A percentile compares a stretch with the other conserved stretches of the same genome.
Conservation (phyloP, 2,888 invertebrate genomes). For the Agrotis puta region DNA sequence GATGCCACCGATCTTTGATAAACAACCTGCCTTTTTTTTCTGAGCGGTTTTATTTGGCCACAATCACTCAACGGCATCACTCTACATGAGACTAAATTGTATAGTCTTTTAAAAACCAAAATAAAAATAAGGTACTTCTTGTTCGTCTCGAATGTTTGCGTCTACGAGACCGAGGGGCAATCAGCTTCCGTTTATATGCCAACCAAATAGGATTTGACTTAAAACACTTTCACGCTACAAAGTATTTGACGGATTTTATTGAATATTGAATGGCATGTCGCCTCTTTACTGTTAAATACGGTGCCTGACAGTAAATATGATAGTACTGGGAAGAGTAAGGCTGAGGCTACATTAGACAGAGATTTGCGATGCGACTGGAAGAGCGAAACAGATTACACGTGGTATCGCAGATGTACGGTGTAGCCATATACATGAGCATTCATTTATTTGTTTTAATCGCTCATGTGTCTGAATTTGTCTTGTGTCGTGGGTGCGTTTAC, state of each 20-base stretch:
- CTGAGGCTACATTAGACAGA: no score
- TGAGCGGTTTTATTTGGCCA: slow-evolving; percentile 2
- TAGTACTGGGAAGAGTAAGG: no score
- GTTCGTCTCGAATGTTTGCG: slow-evolving; percentile 11
- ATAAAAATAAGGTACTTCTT: slow-evolving; percentile 24
- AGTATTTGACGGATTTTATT: slow-evolving; percentile 45
- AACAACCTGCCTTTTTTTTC: neutral
- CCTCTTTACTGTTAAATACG: slow-evolving; percentile 47
- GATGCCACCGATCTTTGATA: no score
- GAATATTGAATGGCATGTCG: slow-evolving; percentile 56
- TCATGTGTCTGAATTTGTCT: no score
- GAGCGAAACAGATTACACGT: no score
- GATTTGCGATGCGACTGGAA: no score
- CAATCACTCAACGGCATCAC: slow-evolving; percentile 11
- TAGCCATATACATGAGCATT: no score
- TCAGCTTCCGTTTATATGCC: slow-evolving; percentile 44
- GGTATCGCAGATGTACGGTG: no score
- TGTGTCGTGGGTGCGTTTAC: no score
- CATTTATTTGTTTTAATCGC: no score
- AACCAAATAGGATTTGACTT: slow-evolving; percentile 55
- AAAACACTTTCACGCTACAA: slow-evolving; percentile 57
- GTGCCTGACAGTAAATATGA: slow-evolving; percentile 2
- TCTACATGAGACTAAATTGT: slow-evolving; percentile 15
- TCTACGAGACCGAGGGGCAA: slow-evolving; percentile 26
- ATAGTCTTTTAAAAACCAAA: slow-evolving; percentile 20